phyloP scores from a whole-genome alignment of 1,140 invertebrate genomes.

The Metopolophium dirhodum region DNA sequence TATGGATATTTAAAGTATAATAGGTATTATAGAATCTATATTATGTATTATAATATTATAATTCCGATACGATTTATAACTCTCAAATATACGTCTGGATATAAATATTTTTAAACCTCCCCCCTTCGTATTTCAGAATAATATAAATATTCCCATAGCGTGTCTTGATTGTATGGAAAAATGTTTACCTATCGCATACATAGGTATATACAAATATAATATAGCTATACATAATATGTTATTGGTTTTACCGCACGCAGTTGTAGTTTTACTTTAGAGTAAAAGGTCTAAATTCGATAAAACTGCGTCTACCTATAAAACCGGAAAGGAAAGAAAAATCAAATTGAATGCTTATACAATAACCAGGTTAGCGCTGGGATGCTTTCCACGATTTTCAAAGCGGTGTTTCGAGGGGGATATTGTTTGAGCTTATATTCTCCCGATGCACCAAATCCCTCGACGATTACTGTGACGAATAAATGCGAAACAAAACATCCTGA shows the following conservation, averaged over 20 bases:
- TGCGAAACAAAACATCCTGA: neutral
- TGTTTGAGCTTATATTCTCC: conserved; percentile 14
- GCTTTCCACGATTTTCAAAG: conserved; percentile 39
- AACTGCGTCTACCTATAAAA: neutral
- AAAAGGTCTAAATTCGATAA: conserved; percentile 9
- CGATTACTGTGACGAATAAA: conserved; percentile 23
- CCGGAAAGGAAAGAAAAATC: neutral
- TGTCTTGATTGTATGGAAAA: neutral
- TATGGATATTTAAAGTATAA: too few relatives aligned
- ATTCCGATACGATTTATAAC: too few relatives aligned
- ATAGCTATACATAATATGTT: neutral
- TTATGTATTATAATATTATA: too few relatives aligned
- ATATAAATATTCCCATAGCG: neutral
- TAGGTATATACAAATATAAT: neutral
- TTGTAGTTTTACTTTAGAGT: neutral
- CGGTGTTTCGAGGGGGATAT: neutral
- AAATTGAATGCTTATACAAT: conserved; percentile 27
- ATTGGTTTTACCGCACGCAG: neutral
- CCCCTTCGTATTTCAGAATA: neutral
- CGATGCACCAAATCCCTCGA: neutral
- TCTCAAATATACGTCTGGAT: neutral
- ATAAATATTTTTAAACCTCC: neutral
- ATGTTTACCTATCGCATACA: neutral
- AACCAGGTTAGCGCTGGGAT: conserved; percentile 39
- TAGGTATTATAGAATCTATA: too few relatives aligned